Conservation (phyloP, 2,888 invertebrate genomes). For the Anoncus sp. region DNA sequence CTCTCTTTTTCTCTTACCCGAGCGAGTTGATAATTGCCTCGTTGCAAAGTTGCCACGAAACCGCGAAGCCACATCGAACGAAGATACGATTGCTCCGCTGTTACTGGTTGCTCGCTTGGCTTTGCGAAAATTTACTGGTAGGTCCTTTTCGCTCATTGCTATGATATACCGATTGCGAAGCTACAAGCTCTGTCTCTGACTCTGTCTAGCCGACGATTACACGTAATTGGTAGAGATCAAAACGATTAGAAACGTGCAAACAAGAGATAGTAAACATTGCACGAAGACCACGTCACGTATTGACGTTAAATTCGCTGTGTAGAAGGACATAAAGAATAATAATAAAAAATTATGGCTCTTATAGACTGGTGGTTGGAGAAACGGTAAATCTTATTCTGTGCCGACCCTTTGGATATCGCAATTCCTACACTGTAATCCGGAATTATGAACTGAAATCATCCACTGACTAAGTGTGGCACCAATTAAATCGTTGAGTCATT, state of each 20-base stretch:
- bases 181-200: slow-evolving; percentile 5
- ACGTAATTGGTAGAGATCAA: slow-evolving; percentile 38
- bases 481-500: too few species aligned
- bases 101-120: slow-evolving; percentile 24
- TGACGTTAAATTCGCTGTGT: slow-evolving; percentile 6
- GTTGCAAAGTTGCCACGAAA: slow-evolving; percentile 57
- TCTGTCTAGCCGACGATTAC: slow-evolving; percentile 16
- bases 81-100: slow-evolving; percentile 38
- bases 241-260: slow-evolving; percentile 12
- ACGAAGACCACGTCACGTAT: slow-evolving; percentile 1
- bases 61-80: slow-evolving; percentile 47
- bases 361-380: slow-evolving; percentile 10
- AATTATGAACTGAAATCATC: too few species aligned
- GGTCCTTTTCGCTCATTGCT: slow-evolving; percentile 17
- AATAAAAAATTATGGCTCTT: slow-evolving; percentile 14
- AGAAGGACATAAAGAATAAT: slow-evolving; percentile 17
- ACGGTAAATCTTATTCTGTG: too few species aligned
- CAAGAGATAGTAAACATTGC: slow-evolving; percentile 17
- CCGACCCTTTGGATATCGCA: too few species aligned
- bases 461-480: too few species aligned
- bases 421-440: too few species aligned
- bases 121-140: slow-evolving; percentile 19
- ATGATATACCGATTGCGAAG: slow-evolving; percentile 22
- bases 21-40: slow-evolving; percentile 56
- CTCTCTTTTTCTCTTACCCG: slow-evolving; percentile 24